Evolutionary conservation across 2,888 invertebrate species (phyloP).

Genomic region (Catonia carolina): DNA sequence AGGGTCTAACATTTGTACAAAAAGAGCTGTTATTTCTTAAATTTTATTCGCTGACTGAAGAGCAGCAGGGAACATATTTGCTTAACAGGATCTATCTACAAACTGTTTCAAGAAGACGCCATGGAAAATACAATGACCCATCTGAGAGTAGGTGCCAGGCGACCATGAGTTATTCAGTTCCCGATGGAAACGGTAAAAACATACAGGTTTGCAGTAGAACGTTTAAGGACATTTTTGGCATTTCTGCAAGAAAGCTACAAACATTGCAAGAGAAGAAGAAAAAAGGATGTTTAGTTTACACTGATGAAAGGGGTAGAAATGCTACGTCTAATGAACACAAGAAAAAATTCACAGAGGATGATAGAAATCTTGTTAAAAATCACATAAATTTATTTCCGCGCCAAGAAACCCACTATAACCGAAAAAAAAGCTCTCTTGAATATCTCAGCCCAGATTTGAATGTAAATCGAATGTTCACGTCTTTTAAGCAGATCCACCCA

Average conservation of each 20-base stretch:
- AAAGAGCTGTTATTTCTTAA: neutral
- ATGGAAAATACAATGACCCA: neutral
- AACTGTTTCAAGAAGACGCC: neutral
- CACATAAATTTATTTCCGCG: neutral
- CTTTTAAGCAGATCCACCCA: constrained; percentile 1
- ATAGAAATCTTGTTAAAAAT: neutral
- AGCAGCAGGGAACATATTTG: neutral
- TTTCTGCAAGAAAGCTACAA: neutral
- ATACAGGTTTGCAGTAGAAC: constrained; percentile 1
- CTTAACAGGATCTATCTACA: neutral
- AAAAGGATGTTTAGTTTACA: constrained; percentile 1
- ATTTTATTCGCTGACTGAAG: neutral
- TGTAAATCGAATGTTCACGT: neutral
- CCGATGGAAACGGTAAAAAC: neutral
- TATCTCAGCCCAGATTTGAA: neutral
- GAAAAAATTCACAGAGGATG: constrained; percentile 7
- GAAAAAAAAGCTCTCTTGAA: neutral
- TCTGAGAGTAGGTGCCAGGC: constrained; percentile 1
- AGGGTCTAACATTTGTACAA: neutral
- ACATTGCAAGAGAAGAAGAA: constrained; percentile 5
- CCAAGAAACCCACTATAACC: neutral
- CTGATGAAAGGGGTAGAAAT: neutral
- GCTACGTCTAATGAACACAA: neutral
- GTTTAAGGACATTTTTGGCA: neutral
- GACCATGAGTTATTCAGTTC: neutral